Evolutionary conservation across 2,113 vertebrate genomes (phyloP).

Genomic region (Nanorana parkeri): DNA sequence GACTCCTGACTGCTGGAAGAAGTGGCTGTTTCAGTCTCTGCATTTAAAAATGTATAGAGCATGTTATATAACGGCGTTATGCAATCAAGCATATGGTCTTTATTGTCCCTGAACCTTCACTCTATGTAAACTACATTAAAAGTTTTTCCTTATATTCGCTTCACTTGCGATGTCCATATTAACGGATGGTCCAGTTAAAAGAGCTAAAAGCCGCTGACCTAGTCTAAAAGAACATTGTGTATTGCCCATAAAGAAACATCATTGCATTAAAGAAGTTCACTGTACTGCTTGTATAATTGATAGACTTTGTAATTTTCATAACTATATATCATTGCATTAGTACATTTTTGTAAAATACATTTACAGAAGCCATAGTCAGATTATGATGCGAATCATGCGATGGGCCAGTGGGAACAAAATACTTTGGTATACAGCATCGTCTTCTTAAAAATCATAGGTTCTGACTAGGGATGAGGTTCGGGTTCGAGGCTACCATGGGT

Average conservation of each 20-base stretch:
- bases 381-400: too few species aligned
- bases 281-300: not conserved
- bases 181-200: not conserved
- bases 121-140: not conserved
- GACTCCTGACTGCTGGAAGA: conserved; percentile 20
- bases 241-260: not conserved
- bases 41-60: conserved; percentile 26
- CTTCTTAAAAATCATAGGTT: too few species aligned
- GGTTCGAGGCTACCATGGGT: too few species aligned
- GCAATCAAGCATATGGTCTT: not conserved
- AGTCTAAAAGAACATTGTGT: not conserved
- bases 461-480: too few species aligned
- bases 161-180: not conserved
- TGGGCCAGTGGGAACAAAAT: too few species aligned
- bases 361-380: too few species aligned
- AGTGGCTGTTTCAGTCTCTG: not conserved
- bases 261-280: not conserved
- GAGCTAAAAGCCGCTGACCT: not conserved
- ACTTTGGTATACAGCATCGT: too few species aligned
- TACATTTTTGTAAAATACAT: not conserved
- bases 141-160: not conserved
- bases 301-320: not conserved
- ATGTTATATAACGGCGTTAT: conserved; percentile 33
- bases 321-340: not conserved
- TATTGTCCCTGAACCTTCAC: not conserved